phyloP scores from a whole-genome alignment of 2,888 invertebrate genomes.

The Abrostola tripartita region DNA sequence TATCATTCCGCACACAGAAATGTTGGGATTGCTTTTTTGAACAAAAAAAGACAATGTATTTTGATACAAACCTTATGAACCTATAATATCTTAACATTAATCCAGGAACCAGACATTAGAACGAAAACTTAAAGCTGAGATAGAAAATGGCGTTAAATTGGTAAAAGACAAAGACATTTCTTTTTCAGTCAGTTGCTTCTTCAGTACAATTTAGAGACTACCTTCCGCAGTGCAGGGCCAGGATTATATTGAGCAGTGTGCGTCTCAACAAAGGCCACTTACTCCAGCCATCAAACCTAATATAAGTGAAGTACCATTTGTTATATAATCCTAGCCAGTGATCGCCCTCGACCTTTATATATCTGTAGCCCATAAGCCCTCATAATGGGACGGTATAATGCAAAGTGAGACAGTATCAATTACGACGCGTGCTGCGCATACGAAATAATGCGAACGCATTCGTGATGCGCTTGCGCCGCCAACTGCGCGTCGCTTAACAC shows the following conservation, averaged over 20 bases:
- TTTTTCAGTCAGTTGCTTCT: no score
- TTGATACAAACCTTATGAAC: no score
- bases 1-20: no score
- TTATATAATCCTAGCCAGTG: constrained; percentile 10
- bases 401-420: constrained; percentile 51
- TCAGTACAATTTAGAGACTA: background rate
- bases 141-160: no score
- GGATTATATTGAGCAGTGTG: background rate
- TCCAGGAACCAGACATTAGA: no score
- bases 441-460: constrained; percentile 35
- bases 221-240: background rate
- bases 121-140: no score
- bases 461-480: constrained; percentile 38
- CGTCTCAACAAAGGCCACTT: constrained; percentile 13
- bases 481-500: constrained; percentile 17
- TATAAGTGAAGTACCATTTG: constrained; percentile 5
- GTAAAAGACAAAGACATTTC: no score
- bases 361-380: constrained; percentile 34
- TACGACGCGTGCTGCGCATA: constrained; percentile 53
- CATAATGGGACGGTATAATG: constrained; percentile 36
- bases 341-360: constrained; percentile 31
- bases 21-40: no score
- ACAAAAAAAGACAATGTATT: no score
- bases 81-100: no score
- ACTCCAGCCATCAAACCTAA: constrained; percentile 2